Evolutionary conservation across 2,113 vertebrate genomes (phyloP), one percentile per base, ranked within the genome.

Genomic region (Anseranas semipalmata): DNA sequence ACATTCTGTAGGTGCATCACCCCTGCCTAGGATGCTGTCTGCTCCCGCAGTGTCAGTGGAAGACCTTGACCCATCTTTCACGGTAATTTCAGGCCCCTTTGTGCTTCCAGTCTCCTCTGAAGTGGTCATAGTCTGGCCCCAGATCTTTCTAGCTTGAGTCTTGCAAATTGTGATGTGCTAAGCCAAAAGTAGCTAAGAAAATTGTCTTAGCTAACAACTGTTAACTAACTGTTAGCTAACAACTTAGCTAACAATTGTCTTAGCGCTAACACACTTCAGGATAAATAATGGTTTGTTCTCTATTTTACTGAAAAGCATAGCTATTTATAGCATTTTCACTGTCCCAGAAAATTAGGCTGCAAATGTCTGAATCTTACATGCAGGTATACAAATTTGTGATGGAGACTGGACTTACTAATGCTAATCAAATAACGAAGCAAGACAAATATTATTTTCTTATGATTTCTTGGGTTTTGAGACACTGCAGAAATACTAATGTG

Each of bases 261-360:
- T n/a, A 2, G 0, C 55, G 20, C 85, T 45, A 33, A 9, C 18
- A 18, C 65, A 55, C 59, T 91, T 90, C 59, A 41, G 46, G 37
- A 70, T 48, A 80, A 92, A 66, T 86, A 90, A 66, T 74, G 7
- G 8, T 45, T 88, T 66, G 20, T 59, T 90, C 67, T 88, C 46
- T 27, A 5, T 77, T 88, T 81, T 89, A 74, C 43, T 88, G 72
- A 71, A 83, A 59, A 77, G 4, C 16, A 18, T 32, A 55, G 25
- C 19, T 87, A 77, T 92, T 84, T 84, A 59, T 80, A 80, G 55
- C 9, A 10, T 56, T 86, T 86, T 41, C 32, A 43, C 24, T 88
- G 50, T 94, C 46, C 55, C 83, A 77, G 92, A 93, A 93, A 94
- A 95, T 92, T 90, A 71, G 79, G 4, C 59, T 95, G 79, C 63